These are phyloP conservation scores for Zosterops borbonicus DNA, from an alignment of 2,113 vertebrate species.

Conservation along the genomic window DNA sequence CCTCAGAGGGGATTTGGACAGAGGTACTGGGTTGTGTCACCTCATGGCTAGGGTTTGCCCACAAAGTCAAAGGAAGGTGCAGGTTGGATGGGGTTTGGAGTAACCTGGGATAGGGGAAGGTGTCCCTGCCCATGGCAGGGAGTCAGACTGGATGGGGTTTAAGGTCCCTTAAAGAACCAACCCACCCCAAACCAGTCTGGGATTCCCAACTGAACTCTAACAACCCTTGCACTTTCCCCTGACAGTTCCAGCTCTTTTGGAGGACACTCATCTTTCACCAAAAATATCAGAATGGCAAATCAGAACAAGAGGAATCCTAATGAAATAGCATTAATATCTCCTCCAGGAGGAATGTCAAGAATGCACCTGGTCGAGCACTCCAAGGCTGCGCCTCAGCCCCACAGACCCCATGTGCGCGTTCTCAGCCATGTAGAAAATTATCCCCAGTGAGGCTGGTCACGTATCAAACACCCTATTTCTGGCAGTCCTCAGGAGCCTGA, in stretches of 20 bases:
- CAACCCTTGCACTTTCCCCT: background rate
- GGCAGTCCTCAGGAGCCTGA: background rate
- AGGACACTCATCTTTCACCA: fast-evolving
- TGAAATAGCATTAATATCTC: fast-evolving
- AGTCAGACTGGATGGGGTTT: too few species aligned
- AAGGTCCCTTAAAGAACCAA: too few species aligned
- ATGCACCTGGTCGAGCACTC: fast-evolving
- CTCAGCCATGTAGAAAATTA: constrained; percentile 52
- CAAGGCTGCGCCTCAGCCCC: background rate
- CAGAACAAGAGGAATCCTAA: background rate
- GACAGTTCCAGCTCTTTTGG: background rate
- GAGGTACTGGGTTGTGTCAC: background rate
- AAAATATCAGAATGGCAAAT: background rate
- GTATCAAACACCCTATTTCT: background rate
- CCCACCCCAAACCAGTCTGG: background rate
- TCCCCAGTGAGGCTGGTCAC: background rate
- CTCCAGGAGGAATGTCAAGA: background rate
- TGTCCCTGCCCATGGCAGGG: background rate
- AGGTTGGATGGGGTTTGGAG: background rate
- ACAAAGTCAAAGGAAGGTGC: background rate
- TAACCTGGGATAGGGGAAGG: background rate
- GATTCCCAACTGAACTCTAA: background rate
- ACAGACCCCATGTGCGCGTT: fast-evolving
- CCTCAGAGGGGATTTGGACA: background rate
- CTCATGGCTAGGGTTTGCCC: background rate